Evolutionary conservation across 2,888 invertebrate species (phyloP), one percentile per base, ranked within the genome.

Genomic region (Xestoiulus laeticollis): DNA sequence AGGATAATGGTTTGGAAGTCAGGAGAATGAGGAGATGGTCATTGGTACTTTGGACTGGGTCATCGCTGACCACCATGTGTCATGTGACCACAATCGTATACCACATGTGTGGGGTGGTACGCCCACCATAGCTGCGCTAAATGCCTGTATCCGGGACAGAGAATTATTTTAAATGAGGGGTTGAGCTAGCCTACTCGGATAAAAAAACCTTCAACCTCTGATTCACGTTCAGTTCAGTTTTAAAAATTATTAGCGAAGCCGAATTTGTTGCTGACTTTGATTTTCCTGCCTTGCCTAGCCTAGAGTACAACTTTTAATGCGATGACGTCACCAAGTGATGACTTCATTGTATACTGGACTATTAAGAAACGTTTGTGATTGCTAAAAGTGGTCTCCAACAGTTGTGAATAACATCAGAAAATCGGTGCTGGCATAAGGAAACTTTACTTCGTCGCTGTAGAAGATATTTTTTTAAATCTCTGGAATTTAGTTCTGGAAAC

Each of bases 161-260:
- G 53, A 59, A 59, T 59, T 59, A 59, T 59, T 59, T 59, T 59
- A 59, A 59, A 19, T n/a, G n/a, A n/a, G 53, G 53, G 53, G 48
- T 48, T 48, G 2, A 48, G 48, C 8, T n/a, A n/a, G n/a, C 53
- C 53, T n/a, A 38, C 38, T 48, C 14, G 14, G 48, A 38, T 38
- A 59, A n/a, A 59, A 59, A 59, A 59, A 59, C 53, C 53, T 59
- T 59, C 53, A 59, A 59, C 53, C 53, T 59, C 53, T 59, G 53
- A 59, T 19, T 59, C 53, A 59, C 53, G n/a, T 59, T n/a, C n/a
- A 59, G 19, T 48, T n/a, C 19, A 16, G n/a, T 3, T n/a, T n/a
- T 59, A 19, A n/a, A 19, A 59, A 59, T 59, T n/a, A n/a, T n/a
- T 59, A 59, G 53, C n/a, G n/a, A 16, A n/a, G n/a, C n/a, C n/a